Percentiles rank a stretch among this genome's conserved stretches.
Evolutionary conservation across 2,113 vertebrate species (phyloP).

Genomic region (Cheilinus undulatus): DNA sequence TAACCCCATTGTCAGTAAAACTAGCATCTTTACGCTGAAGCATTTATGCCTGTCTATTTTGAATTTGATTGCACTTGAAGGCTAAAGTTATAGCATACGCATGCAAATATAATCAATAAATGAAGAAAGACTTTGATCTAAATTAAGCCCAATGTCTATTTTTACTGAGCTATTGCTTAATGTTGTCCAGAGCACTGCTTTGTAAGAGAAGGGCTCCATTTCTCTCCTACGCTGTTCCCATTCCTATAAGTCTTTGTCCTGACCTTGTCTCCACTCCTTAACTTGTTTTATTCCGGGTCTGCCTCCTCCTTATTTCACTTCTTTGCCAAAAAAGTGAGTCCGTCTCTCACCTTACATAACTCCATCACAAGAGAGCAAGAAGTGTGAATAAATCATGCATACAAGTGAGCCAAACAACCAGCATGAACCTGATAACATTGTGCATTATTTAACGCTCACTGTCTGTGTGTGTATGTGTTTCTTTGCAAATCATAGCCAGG

Average conservation of each 20-base stretch:
- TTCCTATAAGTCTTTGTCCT: no score
- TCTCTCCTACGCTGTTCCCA: background rate
- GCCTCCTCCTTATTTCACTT: background rate
- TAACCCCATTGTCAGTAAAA: no score
- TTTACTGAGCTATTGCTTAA: no score
- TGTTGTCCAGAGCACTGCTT: no score
- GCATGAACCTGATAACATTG: conserved; percentile 35
- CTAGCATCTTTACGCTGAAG: no score
- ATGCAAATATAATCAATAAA: no score
- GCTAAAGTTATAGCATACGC: no score
- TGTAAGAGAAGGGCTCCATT: background rate
- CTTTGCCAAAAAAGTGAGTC: background rate
- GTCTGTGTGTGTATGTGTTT: background rate
- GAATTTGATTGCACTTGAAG: no score
- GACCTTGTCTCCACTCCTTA: background rate
- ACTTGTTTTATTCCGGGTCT: background rate
- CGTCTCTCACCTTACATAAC: conserved; percentile 17
- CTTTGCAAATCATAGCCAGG: background rate
- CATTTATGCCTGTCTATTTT: no score
- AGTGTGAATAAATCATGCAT: conserved; percentile 39
- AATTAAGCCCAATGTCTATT: no score
- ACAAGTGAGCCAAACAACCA: conserved; percentile 36
- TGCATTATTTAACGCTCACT: conserved; percentile 42
- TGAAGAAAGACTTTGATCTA: no score
- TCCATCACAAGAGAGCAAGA: background rate